Conservation (phyloP, 2,888 invertebrate species). For the Lochmaea capreae region DNA sequence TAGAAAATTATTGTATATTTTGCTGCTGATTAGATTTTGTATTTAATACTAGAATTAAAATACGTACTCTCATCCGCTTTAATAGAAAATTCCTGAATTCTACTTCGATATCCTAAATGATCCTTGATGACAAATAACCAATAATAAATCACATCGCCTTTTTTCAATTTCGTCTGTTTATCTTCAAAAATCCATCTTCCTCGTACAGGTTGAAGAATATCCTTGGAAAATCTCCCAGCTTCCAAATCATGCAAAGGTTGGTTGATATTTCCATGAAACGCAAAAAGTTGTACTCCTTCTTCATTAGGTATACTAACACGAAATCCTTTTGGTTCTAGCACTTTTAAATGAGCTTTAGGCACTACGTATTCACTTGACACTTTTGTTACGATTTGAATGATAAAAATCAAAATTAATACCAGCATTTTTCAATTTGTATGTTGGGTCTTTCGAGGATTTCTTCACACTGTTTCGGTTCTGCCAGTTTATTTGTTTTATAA, state of each 20-base stretch:
- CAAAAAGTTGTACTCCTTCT: conserved; percentile 77
- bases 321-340: conserved; percentile 72
- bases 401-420: conserved; percentile 7
- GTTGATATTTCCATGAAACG: conserved; percentile 82
- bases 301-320: conserved; percentile 70
- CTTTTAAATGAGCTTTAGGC: conserved; percentile 70
- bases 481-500: conserved; percentile 25
- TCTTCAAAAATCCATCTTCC: conserved; percentile 78
- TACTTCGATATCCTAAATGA: conserved; percentile 74
- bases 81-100: conserved; percentile 60
- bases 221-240: conserved; percentile 73
- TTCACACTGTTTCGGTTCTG: not conserved
- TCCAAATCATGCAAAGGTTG: conserved; percentile 78
- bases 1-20: too few species aligned
- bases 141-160: conserved; percentile 78
- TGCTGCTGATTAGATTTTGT: too few species aligned
- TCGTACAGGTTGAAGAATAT: conserved; percentile 72
- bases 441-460: conserved; percentile 4
- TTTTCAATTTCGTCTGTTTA: conserved; percentile 66
- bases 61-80: not conserved
- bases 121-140: conserved; percentile 76
- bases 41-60: too few species aligned
- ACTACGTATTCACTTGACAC: conserved; percentile 59
- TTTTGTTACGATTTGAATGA: conserved; percentile 22
- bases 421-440: conserved; percentile 3